Evolutionary conservation across 2,888 invertebrate species (phyloP), one percentile per base, ranked within the genome.

Genomic region (Nesidiocoris tenuis): DNA sequence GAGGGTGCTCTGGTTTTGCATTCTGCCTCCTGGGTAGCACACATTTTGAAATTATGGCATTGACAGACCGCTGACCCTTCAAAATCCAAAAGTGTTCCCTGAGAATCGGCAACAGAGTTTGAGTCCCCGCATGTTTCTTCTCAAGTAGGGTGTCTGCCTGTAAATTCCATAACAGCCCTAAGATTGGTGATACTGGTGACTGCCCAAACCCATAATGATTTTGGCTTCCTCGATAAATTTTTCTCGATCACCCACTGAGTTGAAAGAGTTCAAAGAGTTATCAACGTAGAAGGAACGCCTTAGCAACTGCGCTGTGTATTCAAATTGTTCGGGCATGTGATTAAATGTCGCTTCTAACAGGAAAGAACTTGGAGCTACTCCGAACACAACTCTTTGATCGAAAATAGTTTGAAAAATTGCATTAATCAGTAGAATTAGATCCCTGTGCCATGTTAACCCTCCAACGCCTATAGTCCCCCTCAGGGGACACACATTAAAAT

Each of bases 1-100:
- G 74, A 23, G 66, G 77, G 55, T 78, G 63, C 54, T 80, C 63
- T 2, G 76, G 55, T 75, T 80, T 80, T 2, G 74, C 79, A 25
- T 39, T 77, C 24, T 80, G 74, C 65, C 80, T 66, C 21, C 77
- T 79, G 74, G 79, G 79, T 7, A 72, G 57, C 1, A 65, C 25
- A 1, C 65, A 65, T 24, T 1, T 65, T 24, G 24, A 65, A 9
- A 25, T 12, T 12, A 55, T 75, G 56, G 63, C 77, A 79, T 19
- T 61, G 2, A 77, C 59, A 1, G 67, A 56, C 17, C 61, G 39
- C n/a, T 72, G 18, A 17, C 75, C 70, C 54, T 55, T 18, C 17
- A 76, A 16, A n/a, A n/a, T n/a, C 65, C 65, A 65, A 39, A 25
- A 65, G 12, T 65, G 17, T 65, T 65, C 25, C 12, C 65, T 9